A percentile compares a stretch with the other conserved stretches of the same genome.
Evolutionary conservation across 2,113 vertebrate genomes (phyloP).

Genomic region (Oenanthe oenanthe): DNA sequence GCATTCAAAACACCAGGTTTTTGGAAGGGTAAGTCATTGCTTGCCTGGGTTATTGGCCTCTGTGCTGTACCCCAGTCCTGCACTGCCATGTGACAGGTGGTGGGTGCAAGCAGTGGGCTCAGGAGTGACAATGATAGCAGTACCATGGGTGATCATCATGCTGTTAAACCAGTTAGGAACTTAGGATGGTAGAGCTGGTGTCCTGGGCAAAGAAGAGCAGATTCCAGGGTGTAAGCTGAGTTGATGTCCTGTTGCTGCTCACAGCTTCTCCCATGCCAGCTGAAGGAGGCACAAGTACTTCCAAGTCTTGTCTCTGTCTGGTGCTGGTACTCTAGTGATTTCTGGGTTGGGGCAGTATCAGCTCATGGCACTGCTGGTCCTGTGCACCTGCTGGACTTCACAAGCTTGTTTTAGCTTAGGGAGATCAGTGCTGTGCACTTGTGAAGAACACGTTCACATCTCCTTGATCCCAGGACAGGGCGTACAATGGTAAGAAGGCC

Average conservation of each 20-base stretch:
- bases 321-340: background rate
- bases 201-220: background rate
- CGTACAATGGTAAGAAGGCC: background rate
- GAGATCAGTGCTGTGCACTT: background rate
- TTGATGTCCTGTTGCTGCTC: background rate
- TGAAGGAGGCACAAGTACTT: background rate
- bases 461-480: background rate
- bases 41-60: background rate
- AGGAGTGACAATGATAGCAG: background rate
- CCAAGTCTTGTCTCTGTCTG: background rate
- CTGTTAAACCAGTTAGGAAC: background rate
- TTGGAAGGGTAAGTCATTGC: background rate
- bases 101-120: background rate
- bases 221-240: background rate
- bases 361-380: background rate
- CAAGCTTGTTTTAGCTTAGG: background rate
- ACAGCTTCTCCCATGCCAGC: background rate
- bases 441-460: background rate
- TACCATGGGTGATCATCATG: background rate
- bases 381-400: background rate
- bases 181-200: rapidly evolving
- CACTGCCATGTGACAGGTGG: background rate
- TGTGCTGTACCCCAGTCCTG: background rate
- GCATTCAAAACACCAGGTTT: background rate
- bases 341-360: background rate